A percentile compares a stretch with the other conserved stretches of the same genome.
Conservation (phyloP, 2,113 vertebrate genomes). For the Oncorhynchus kisutch region DNA sequence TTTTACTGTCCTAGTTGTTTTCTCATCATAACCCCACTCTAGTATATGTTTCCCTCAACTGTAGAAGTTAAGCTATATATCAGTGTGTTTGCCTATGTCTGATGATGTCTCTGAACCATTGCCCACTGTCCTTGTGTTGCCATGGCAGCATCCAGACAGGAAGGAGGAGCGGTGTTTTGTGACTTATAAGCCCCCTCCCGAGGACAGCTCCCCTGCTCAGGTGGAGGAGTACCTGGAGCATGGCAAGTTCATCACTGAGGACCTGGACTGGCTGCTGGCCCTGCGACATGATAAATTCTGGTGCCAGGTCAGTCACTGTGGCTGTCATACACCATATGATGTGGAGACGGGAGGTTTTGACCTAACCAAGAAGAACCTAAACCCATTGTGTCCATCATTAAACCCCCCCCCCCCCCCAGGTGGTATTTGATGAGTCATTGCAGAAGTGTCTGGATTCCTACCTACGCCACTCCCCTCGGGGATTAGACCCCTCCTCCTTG, state of each 20-base stretch:
- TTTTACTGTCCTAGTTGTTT: too few relatives aligned
- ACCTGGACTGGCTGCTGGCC: constrained; percentile 91
- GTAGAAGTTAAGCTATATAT: too few relatives aligned
- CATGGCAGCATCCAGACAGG: constrained; percentile 82
- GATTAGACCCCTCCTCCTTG: constrained; percentile 70
- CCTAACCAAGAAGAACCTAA: too few relatives aligned
- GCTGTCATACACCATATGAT: not conserved
- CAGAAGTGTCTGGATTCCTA: constrained; percentile 94
- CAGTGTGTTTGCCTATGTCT: not conserved
- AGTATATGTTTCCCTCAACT: too few relatives aligned
- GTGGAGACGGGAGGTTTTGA: too few relatives aligned
- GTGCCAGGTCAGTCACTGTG: constrained; percentile 87
- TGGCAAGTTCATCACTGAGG: constrained; percentile 85
- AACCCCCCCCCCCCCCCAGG: constrained; percentile 64
- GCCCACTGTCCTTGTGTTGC: not conserved
- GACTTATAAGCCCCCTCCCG: constrained; percentile 83
- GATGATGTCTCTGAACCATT: not conserved
- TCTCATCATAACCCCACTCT: too few relatives aligned
- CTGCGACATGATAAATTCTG: constrained; percentile 94
- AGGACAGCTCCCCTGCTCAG: constrained; percentile 75
- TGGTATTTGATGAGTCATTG: constrained; percentile 91
- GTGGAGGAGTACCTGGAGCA: constrained; percentile 91
- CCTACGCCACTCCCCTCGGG: constrained; percentile 80
- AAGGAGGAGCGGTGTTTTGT: constrained; percentile 88
- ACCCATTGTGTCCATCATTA: too few relatives aligned